A percentile compares a stretch with the other conserved stretches of the same genome.
Evolutionary conservation across 2,888 invertebrate species (phyloP).

Genomic region (Unio pictorum): DNA sequence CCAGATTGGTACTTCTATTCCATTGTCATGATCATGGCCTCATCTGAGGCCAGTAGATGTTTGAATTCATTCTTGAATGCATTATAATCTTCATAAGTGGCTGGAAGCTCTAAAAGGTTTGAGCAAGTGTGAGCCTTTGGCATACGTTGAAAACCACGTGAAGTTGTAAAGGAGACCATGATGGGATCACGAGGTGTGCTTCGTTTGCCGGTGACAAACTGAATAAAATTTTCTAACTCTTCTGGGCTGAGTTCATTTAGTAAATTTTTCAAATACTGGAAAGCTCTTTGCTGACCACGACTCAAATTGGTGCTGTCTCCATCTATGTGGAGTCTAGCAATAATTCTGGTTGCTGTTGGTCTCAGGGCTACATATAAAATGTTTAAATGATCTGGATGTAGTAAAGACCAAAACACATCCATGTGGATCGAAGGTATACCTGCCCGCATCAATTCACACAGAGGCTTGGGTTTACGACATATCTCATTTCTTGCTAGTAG

Average conservation of each 20-base stretch:
- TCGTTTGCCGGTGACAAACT: constrained; percentile 31
- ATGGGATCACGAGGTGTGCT: constrained; percentile 23
- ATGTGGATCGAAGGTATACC: constrained; percentile 30
- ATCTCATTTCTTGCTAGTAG: constrained; percentile 25
- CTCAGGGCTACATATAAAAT: constrained; percentile 21
- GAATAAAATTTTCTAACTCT: constrained; percentile 27
- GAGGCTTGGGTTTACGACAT: constrained; percentile 23
- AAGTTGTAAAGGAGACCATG: constrained; percentile 21
- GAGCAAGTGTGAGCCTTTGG: constrained; percentile 35
- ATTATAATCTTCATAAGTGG: constrained; percentile 25
- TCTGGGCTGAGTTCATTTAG: constrained; percentile 16
- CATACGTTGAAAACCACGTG: constrained; percentile 17
- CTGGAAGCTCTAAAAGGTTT: constrained; percentile 27
- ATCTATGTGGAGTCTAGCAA: constrained; percentile 23
- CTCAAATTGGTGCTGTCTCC: constrained; percentile 4
- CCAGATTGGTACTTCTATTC: constrained; percentile 1
- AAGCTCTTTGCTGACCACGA: constrained; percentile 9
- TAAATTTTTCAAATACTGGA: constrained; percentile 22
- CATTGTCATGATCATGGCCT: constrained; percentile 18
- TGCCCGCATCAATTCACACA: constrained; percentile 23
- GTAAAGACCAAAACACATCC: constrained; percentile 26
- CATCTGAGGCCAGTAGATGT: constrained; percentile 22
- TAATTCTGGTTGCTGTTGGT: constrained; percentile 25
- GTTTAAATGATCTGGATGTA: constrained; percentile 18
- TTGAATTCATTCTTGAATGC: constrained; percentile 28